Base-by-base conservation (phyloP, 2,888 invertebrate genomes). In the Proisotoma minuta region DNA sequence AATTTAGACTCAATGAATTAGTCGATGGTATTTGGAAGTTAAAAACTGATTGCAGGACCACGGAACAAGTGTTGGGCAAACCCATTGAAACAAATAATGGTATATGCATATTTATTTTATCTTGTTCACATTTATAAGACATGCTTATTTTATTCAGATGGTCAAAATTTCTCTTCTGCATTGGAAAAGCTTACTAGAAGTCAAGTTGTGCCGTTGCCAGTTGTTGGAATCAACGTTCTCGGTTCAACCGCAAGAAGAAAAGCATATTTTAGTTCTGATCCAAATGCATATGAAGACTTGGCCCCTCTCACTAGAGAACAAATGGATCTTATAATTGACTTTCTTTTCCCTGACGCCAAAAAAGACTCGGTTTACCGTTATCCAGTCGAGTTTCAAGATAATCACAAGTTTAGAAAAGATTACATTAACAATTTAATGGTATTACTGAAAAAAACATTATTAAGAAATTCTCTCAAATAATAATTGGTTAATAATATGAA, bases 271-370 rank as follows among this genome's bases (percentile, higher is more conserved):
- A 70, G 52, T 59, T 67, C 59, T 57, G 43, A 43, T n/a, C 73
- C 67, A 53, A 70, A 74, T 50, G 69, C 72, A 57, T 69, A 73
- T 64, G 43, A 66, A 63, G 67, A 74, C n/a, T 85, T 86, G 61
- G 89, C 90, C 0, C 91, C 92, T 0, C 85, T 95, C 75, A 80
- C 86, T 15, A 87, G 87, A 74, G 86, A 87, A 28, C 80, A 88
- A 66, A 78, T 95, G 39, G 85, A 87, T 77, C 84, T 87, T 47
- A 83, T 94, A 72, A 77, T 95, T 54, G 87, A 87, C 76, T 93
- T 87, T 77, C 79, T 94, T 24, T 94, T 94, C 77, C 94, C 94
- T 57, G 93, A 94, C 82, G 90, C 91, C 60, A 86, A 88, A 70
- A 83, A 85, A 60, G 82, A 84, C 48, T 57, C 66, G 76, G 77